Conservation (phyloP, 2,888 invertebrate genomes). For the Smittia sp. region DNA sequence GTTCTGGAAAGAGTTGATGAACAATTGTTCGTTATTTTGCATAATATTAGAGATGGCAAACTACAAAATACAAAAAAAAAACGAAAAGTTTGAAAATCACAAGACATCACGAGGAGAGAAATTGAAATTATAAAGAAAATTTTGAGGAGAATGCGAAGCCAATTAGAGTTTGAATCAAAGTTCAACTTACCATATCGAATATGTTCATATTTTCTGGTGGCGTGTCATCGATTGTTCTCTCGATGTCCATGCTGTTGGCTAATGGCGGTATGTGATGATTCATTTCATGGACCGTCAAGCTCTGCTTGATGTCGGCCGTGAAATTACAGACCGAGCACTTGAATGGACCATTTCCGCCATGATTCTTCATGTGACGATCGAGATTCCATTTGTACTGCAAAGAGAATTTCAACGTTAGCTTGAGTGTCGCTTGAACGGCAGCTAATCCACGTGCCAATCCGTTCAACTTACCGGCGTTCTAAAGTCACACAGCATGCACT, state of each 20-base stretch:
- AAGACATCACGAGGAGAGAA: neutral
- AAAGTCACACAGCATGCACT: constrained; percentile 91
- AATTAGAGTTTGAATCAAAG: neutral
- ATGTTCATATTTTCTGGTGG: constrained; percentile 38
- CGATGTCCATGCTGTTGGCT: constrained; percentile 38
- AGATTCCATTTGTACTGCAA: constrained; percentile 78
- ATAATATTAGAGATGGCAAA: constrained; percentile 41
- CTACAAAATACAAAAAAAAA: constrained; percentile 26
- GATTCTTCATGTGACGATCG: constrained; percentile 90
- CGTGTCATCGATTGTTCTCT: constrained; percentile 34
- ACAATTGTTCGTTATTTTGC: constrained; percentile 40
- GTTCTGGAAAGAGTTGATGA: constrained; percentile 36
- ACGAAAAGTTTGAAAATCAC: constrained; percentile 20
- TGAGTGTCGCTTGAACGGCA: neutral
- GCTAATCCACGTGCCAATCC: neutral
- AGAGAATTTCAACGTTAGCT: neutral
- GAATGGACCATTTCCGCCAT: constrained; percentile 80
- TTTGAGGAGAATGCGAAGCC: neutral
- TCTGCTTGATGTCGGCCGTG: constrained; percentile 87
- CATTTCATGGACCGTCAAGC: constrained; percentile 86
- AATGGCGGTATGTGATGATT: constrained; percentile 79
- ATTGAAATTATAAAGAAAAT: too few species aligned
- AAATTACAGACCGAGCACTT: constrained; percentile 86
- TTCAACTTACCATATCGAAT: constrained; percentile 35
- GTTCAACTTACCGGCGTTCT: constrained; percentile 63